Conservation (phyloP, 2,113 vertebrate species). For the Bettongia penicillata region DNA sequence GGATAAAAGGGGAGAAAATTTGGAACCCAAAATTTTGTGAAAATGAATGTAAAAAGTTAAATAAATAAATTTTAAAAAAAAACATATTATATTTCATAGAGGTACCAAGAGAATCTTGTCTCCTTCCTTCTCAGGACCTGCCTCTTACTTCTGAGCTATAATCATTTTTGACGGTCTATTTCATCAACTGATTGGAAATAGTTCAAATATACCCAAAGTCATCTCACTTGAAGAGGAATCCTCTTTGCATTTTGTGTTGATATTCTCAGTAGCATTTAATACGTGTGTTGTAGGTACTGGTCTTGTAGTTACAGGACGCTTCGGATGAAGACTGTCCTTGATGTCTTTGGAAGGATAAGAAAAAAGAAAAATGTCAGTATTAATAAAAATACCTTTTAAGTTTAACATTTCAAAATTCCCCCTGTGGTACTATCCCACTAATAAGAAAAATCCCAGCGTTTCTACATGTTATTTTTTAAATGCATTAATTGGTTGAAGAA, state of each 20-base stretch:
- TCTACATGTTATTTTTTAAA: too few relatives aligned
- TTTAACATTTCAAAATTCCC: constrained; percentile 55
- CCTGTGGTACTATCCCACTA: neutral
- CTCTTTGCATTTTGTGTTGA: constrained; percentile 67
- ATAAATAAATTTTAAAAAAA: too few relatives aligned
- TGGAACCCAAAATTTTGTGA: too few relatives aligned
- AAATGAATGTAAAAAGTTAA: too few relatives aligned
- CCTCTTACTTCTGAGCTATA: constrained; percentile 36
- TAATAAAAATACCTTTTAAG: constrained; percentile 42
- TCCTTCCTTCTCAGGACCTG: constrained; percentile 42
- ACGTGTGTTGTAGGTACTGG: constrained; percentile 62
- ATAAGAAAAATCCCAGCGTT: too few relatives aligned
- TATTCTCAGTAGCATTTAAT: constrained; percentile 77
- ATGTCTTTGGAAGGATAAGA: constrained; percentile 72
- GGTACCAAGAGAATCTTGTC: constrained; percentile 9
- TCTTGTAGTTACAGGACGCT: constrained; percentile 59
- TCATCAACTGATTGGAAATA: constrained; percentile 44
- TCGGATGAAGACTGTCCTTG: constrained; percentile 67
- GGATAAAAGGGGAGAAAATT: too few relatives aligned
- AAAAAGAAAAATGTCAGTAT: constrained; percentile 60
- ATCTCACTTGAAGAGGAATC: constrained; percentile 75
- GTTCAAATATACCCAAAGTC: constrained; percentile 46
- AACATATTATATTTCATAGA: constrained; percentile 37
- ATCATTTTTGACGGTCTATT: constrained; percentile 49
- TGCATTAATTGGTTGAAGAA: too few relatives aligned